These are phyloP conservation scores for Brachionichthys hirsutus DNA, from an alignment of 2,113 vertebrate genomes.

Conservation along the genomic window DNA sequence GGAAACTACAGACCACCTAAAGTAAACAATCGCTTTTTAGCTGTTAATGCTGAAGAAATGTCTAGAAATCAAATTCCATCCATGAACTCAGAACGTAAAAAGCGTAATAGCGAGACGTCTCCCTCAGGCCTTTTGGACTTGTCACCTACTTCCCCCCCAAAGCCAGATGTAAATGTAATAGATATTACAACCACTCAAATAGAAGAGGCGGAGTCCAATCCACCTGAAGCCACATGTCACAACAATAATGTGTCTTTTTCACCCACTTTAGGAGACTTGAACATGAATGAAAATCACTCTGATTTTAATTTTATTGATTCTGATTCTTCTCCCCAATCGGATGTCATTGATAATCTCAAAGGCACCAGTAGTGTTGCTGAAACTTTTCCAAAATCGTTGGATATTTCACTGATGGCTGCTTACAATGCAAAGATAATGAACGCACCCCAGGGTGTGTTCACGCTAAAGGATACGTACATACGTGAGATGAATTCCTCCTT, in stretches of 20 bases:
- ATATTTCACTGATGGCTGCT: slow-evolving; percentile 12
- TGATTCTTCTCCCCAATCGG: slow-evolving; percentile 69
- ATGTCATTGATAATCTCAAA: slow-evolving; percentile 43
- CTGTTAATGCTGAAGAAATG: slow-evolving; percentile 16
- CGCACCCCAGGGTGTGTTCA: slow-evolving; percentile 36
- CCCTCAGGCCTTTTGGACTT: slow-evolving; percentile 38
- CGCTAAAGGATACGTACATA: slow-evolving; percentile 63
- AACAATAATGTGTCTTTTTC: slow-evolving; percentile 60
- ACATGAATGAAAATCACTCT: slow-evolving; percentile 69
- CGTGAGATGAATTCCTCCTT: slow-evolving; percentile 54
- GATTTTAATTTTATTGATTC: slow-evolving; percentile 78
- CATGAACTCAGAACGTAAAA: slow-evolving; percentile 26
- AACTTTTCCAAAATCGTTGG: neutral
- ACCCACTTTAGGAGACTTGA: slow-evolving; percentile 61
- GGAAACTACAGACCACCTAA: slow-evolving; percentile 43
- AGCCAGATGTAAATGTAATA: slow-evolving; percentile 10
- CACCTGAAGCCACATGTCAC: slow-evolving; percentile 9
- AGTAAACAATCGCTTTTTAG: slow-evolving; percentile 37
- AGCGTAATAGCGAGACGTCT: slow-evolving; percentile 36
- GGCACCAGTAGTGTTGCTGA: slow-evolving; percentile 13
- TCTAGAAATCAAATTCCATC: slow-evolving; percentile 10
- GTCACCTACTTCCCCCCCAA: neutral
- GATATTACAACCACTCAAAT: slow-evolving; percentile 9
- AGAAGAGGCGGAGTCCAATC: slow-evolving; percentile 19
- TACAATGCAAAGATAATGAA: slow-evolving; percentile 9